Percentiles rank a stretch among this genome's conserved stretches.
These are phyloP conservation scores for Cyprinodon variegatus DNA, from an alignment of 2,113 vertebrate species.

Conservation along the genomic window DNA sequence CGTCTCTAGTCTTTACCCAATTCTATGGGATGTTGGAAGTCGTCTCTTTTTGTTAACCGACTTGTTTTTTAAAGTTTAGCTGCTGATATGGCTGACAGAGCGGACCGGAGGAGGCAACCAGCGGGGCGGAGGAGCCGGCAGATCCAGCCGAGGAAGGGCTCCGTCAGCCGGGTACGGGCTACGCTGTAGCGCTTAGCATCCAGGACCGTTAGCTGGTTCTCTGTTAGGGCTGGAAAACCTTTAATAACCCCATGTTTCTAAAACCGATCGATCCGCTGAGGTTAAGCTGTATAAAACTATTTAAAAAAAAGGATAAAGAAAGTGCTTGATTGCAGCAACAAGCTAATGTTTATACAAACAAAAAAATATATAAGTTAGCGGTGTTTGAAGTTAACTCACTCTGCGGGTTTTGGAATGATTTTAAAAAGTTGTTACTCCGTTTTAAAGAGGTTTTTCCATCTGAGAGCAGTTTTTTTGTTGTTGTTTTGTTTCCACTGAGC, in stretches of 20 bases:
- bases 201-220: not conserved
- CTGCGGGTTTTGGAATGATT: not conserved
- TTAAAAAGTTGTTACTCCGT: not conserved
- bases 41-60: not conserved
- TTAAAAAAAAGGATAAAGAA: not conserved
- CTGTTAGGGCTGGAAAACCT: not conserved
- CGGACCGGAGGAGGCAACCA: slow-evolving; percentile 47
- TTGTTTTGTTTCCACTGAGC: not conserved
- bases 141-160: slow-evolving; percentile 28
- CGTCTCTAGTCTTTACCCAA: too few relatives aligned
- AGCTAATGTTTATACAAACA: slow-evolving; percentile 13
- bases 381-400: not conserved
- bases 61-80: not conserved
- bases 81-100: slow-evolving; percentile 51
- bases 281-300: not conserved
- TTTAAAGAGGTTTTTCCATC: not conserved
- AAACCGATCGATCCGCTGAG: not conserved
- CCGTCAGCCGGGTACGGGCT: slow-evolving; percentile 54
- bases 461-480: not conserved
- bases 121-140: slow-evolving; percentile 54
- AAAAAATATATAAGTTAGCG: not conserved
- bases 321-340: not conserved
- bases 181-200: slow-evolving; percentile 13
- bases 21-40: not conserved
- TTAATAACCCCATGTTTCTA: too few relatives aligned